These are phyloP conservation scores for Bucorvus abyssinicus DNA, from an alignment of 2,797 vertebrate genomes.

Conservation along the genomic window DNA sequence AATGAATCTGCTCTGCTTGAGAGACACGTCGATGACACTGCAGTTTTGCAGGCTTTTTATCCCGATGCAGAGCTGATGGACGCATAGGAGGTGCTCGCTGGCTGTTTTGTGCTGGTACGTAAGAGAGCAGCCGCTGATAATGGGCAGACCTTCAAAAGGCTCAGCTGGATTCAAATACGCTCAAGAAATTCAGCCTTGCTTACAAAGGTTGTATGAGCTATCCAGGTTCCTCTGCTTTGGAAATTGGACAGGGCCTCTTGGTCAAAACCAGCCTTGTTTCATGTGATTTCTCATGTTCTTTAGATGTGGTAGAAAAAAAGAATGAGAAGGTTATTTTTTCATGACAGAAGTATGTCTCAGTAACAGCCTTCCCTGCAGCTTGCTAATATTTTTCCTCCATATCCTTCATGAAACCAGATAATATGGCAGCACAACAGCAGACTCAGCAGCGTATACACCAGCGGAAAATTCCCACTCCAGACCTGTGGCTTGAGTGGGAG, in stretches of 20 bases:
- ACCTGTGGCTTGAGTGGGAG: not conserved
- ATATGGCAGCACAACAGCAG: not conserved
- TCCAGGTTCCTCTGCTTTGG: not conserved
- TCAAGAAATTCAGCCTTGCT: not conserved
- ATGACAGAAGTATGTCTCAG: not conserved
- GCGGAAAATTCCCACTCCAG: constrained; percentile 24
- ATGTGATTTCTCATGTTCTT: not conserved
- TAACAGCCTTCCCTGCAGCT: not conserved
- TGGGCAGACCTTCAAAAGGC: constrained; percentile 9
- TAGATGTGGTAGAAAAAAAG: not conserved
- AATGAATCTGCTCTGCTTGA: not conserved
- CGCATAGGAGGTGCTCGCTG: not conserved
- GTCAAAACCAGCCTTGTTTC: not conserved
- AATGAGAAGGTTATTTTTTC: not conserved
- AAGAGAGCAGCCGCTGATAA: not conserved
- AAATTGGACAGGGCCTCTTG: not conserved
- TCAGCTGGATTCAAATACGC: not conserved
- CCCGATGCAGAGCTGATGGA: not conserved
- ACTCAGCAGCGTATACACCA: not conserved
- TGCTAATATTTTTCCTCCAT: not conserved
- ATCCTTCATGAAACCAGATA: not conserved
- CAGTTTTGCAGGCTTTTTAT: not conserved
- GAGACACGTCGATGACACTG: not conserved
- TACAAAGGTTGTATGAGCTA: not conserved
- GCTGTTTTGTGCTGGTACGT: not conserved